Evolutionary conservation across 2,113 vertebrate species (phyloP).

Genomic region (Seriola quinqueradiata): DNA sequence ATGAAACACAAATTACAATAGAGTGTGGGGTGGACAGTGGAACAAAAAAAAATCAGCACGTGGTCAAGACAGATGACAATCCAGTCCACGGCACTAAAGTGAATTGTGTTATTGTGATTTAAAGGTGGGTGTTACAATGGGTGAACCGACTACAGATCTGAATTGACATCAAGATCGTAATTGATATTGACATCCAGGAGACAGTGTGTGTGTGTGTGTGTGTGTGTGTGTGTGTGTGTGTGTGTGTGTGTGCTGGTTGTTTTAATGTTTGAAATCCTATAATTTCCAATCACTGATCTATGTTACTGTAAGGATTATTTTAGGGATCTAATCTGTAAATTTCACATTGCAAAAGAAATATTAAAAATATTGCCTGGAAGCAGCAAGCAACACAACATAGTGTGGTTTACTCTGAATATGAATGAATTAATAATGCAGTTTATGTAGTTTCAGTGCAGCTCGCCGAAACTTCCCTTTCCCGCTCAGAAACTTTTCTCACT

Average conservation of each 20-base stretch:
- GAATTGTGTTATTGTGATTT: background rate
- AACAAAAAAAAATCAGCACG: background rate
- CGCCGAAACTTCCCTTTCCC: background rate
- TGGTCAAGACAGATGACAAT: slow-evolving; percentile 5
- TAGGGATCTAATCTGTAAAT: background rate
- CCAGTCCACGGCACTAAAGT: background rate
- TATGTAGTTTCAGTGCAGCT: background rate
- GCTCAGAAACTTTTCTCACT: background rate
- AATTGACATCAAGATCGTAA: background rate
- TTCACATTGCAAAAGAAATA: background rate
- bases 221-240: background rate
- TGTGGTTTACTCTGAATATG: background rate
- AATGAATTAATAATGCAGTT: background rate
- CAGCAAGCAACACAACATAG: background rate
- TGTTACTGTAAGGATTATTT: background rate
- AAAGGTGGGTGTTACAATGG: background rate
- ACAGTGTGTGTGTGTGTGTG: background rate
- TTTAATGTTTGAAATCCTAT: too few species aligned
- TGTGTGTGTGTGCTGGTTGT: background rate
- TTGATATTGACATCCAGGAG: background rate
- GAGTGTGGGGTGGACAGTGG: background rate
- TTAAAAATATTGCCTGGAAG: background rate
- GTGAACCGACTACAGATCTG: background rate
- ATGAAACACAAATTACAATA: background rate
- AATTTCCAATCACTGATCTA: background rate